phyloP scores from a whole-genome alignment of 2,888 invertebrate genomes.

The Heliconius sara region DNA sequence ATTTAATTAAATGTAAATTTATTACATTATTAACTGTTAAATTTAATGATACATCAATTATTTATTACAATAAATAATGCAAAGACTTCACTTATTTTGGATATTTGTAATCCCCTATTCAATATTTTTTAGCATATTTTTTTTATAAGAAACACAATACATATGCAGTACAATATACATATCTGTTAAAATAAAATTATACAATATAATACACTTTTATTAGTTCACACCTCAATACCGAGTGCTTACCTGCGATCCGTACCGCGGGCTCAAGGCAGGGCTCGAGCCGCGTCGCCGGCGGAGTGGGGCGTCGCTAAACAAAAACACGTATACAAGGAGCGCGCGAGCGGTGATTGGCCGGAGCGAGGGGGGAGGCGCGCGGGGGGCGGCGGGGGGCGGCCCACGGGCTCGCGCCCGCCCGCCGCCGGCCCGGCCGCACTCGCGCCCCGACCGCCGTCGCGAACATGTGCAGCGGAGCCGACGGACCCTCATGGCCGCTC shows the following conservation, averaged over 20 bases:
- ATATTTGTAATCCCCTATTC: too few species aligned
- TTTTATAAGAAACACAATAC: not conserved
- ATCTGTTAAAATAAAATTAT: not conserved
- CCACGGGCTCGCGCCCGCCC: constrained; percentile 49
- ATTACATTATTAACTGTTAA: not conserved
- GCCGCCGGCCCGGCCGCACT: constrained; percentile 54
- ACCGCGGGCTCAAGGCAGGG: constrained; percentile 76
- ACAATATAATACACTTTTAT: constrained; percentile 33
- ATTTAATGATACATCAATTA: not conserved
- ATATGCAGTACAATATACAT: not conserved
- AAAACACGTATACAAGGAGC: constrained; percentile 81
- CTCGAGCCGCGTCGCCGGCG: constrained; percentile 72
- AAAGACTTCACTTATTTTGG: too few species aligned
- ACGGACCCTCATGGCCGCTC: constrained; percentile 80
- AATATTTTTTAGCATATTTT: not conserved
- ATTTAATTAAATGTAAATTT: too few species aligned
- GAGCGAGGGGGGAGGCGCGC: constrained; percentile 27
- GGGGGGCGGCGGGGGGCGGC: constrained; percentile 52
- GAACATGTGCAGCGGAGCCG: constrained; percentile 82
- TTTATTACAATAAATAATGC: not conserved
- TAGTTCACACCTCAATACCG: constrained; percentile 38
- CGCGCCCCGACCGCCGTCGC: constrained; percentile 68
- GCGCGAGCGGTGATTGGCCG: constrained; percentile 71
- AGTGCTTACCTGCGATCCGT: constrained; percentile 61
- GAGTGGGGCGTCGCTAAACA: constrained; percentile 84